Evolutionary conservation across 2,113 vertebrate genomes (phyloP).

Genomic region (Echinops telfairi): DNA sequence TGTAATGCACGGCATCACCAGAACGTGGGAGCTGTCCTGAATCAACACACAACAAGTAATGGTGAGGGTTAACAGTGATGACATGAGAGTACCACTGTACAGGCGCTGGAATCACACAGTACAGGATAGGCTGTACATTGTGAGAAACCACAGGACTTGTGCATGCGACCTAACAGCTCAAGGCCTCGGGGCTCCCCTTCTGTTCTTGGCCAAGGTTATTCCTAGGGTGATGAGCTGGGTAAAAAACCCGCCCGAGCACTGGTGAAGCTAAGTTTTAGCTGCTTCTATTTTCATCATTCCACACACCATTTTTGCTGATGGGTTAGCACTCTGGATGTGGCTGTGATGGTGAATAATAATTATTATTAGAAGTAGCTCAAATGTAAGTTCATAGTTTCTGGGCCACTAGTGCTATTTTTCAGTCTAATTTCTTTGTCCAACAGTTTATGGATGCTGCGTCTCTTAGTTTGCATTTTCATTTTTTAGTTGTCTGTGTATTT

Average conservation of each 20-base stretch:
- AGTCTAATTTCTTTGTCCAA: background rate
- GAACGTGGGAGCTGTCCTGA: background rate
- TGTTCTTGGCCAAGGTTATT: background rate
- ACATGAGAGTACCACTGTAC: background rate
- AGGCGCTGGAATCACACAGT: background rate
- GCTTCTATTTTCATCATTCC: background rate
- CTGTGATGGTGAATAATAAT: background rate
- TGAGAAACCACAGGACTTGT: background rate
- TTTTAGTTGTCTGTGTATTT: background rate
- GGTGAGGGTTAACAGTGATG: background rate
- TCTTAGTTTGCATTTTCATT: background rate
- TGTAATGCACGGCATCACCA: background rate
- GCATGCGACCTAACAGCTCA: background rate
- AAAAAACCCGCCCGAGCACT: background rate
- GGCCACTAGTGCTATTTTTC: background rate
- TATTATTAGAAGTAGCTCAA: background rate
- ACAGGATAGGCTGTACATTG: background rate
- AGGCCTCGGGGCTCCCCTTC: background rate
- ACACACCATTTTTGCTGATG: background rate
- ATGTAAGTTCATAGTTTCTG: background rate
- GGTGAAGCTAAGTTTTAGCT: background rate
- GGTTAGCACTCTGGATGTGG: background rate
- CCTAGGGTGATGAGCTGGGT: background rate
- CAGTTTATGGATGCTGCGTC: background rate
- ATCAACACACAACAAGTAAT: background rate